A percentile compares a stretch with the other conserved stretches of the same genome.
These are phyloP conservation scores for Drosophila ochracea DNA, from an alignment of 2,888 invertebrate species.

Conservation along the genomic window DNA sequence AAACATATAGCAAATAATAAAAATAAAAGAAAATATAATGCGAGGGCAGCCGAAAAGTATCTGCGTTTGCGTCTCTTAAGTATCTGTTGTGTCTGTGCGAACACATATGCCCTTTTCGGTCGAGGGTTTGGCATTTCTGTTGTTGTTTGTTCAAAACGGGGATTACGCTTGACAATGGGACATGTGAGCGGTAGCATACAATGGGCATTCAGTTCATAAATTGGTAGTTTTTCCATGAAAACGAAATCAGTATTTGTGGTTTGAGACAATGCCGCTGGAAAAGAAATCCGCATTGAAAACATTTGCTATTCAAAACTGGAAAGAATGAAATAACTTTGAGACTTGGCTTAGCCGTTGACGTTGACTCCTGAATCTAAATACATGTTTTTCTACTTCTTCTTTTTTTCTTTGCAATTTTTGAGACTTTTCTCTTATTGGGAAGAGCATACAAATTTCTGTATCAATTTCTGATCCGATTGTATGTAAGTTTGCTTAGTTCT, in stretches of 20 bases:
- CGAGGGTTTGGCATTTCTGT: slow-evolving; percentile 14
- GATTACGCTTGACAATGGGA: slow-evolving; percentile 37
- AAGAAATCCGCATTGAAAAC: background rate
- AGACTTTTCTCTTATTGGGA: background rate
- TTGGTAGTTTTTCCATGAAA: background rate
- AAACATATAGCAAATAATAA: slow-evolving; percentile 5
- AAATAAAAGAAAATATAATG: slow-evolving; percentile 50
- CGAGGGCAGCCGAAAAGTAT: slow-evolving; percentile 69
- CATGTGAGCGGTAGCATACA: background rate
- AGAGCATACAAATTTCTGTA: slow-evolving; percentile 9
- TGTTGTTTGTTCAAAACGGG: slow-evolving; percentile 13
- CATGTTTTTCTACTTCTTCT: background rate
- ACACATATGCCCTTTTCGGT: slow-evolving; percentile 62
- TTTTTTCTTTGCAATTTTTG: background rate
- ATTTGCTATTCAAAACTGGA: background rate
- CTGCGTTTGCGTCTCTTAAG: slow-evolving; percentile 48
- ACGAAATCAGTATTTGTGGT: background rate
- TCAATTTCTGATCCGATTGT: background rate
- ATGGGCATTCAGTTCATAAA: slow-evolving; percentile 3
- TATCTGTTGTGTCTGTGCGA: slow-evolving; percentile 21
- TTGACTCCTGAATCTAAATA: background rate
- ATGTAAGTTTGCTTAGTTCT: background rate
- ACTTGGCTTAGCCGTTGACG: background rate
- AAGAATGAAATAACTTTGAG: background rate
- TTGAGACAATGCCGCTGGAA: background rate